Evolutionary conservation across 2,113 vertebrate species (phyloP), one percentile per base, ranked within the genome.

Genomic region (Pseudorhombus dupliciocellatus): DNA sequence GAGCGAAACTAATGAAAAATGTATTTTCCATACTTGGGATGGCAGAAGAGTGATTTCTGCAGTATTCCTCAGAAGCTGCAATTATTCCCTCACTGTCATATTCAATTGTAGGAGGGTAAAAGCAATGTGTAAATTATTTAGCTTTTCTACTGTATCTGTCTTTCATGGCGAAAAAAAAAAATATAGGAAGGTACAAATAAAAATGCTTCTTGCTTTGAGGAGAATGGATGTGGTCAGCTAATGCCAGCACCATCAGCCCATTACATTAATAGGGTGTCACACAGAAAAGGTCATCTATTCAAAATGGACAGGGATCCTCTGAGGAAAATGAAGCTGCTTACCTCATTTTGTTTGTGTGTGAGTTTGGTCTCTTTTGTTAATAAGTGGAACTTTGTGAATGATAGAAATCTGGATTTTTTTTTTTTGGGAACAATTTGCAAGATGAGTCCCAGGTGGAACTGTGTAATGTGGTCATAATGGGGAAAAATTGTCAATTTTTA

Each of bases 161-260:
- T 67, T 22, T 40, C 11, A 21, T 22, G 56, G 15, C 15, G 37
- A 58, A 71, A 25, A 44, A 57, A 26, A 24, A n/a, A 30, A 40
- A 31, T 30, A 9, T 0, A 48, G 15, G 28, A 63, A 58, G 18
- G 20, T 5, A 28, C 12, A 67, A 71, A 50, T 51, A 16, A 21
- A 60, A 75, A 34, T 14, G n/a, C 25, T 48, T 67, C 52, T 73
- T 2, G 15, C 12, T 64, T 25, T 46, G 63, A 54, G 18, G 28
- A 44, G 48, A 34, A 69, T 51, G 25, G 55, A 70, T 52, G 4
- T 64, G 31, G 37, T 70, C 59, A 69, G 55, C 15, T 66, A 70
- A 77, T 56, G 54, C 55, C 56, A 75, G 14, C 4, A 28, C 8
- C 44, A 48, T 60, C 25, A 70, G 37, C 12, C 31, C 61, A 2